Base-by-base conservation (phyloP, 2,113 vertebrate species). In the Octodon degus region DNA sequence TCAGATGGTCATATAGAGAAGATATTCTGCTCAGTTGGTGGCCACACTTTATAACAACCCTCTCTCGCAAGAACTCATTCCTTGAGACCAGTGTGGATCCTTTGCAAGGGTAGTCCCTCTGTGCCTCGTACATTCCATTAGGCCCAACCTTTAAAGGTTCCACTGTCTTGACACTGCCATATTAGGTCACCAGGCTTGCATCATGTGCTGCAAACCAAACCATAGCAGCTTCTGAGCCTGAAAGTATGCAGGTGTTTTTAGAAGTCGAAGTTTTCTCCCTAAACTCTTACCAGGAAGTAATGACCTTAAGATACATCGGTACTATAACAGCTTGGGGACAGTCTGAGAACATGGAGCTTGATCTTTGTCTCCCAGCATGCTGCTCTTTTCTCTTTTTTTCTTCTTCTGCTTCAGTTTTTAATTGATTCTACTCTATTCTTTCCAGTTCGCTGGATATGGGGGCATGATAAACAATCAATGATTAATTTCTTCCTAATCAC, bases 161-260 rank as follows among this genome's bases (percentile, higher is more conserved):
- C 2, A 60, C 14, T 37, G 43, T 17, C 58, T 60, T 32, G 10
- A 2, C 37, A 22, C 37, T 62, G 53, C 24, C 43, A 30, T 16
- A 70, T 65, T 50, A 30, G 7, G 32, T 76, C 5, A 30, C 40
- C 24, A 60, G 14, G 30, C 40, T 13, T 53, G 30, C 43, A 88
- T 27, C 20, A 68, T 30, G 27, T 70, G 40, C 14, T 58, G 4
- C 55, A 58, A 58, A 58, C 50, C 62, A 72, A 50, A 32, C 34
- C 24, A 7, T 50, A 62, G 25, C 32, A 77, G 7, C 10, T 24
- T 77, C 53, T 90, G 90, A 68, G 19, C 72, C 80, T 97, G 16
- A 60, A 94, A 80, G 32, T 82, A 81, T 76, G 79, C 91, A 82
- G 76, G 47, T 11, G 62, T 65, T 94, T 81, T 92, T 74, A 86